Conservation (phyloP, 2,888 invertebrate species). For the Agonopterix heracliana region DNA sequence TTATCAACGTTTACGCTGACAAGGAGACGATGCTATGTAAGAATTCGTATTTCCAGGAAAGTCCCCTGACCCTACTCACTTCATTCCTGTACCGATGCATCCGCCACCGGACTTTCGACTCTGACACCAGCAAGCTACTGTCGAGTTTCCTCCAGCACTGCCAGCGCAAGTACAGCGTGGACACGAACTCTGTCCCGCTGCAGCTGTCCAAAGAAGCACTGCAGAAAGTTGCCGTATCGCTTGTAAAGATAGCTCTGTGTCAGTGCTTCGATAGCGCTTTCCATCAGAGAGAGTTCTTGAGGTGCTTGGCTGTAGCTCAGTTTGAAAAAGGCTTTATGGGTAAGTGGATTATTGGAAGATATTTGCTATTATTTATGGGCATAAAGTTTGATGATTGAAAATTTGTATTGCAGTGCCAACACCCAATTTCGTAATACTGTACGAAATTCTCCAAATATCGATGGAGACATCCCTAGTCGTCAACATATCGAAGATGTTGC, state of each 20-base stretch:
- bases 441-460: conserved; percentile 75
- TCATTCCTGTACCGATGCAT: conserved; percentile 76
- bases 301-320: conserved; percentile 72
- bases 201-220: conserved; percentile 71
- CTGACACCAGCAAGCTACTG: conserved; percentile 50
- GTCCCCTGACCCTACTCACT: conserved; percentile 76
- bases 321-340: conserved; percentile 74
- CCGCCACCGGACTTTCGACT: conserved; percentile 61
- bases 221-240: conserved; percentile 72
- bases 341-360: conserved; percentile 26
- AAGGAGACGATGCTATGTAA: no score
- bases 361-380: not conserved
- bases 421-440: conserved; percentile 54
- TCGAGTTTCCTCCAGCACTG: conserved; percentile 50
- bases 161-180: conserved; percentile 56
- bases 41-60: conserved; percentile 70
- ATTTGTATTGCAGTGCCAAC: conserved; percentile 48
- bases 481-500: conserved; percentile 65
- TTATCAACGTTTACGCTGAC: no score
- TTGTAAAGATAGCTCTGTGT: conserved; percentile 78
- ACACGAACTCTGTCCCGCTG: conserved; percentile 42
- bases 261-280: conserved; percentile 78
- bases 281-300: conserved; percentile 79
- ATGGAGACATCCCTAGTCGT: conserved; percentile 72
- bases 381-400: not conserved